Conservation (phyloP, 2,113 vertebrate species). For the Otocyon megalotis region DNA sequence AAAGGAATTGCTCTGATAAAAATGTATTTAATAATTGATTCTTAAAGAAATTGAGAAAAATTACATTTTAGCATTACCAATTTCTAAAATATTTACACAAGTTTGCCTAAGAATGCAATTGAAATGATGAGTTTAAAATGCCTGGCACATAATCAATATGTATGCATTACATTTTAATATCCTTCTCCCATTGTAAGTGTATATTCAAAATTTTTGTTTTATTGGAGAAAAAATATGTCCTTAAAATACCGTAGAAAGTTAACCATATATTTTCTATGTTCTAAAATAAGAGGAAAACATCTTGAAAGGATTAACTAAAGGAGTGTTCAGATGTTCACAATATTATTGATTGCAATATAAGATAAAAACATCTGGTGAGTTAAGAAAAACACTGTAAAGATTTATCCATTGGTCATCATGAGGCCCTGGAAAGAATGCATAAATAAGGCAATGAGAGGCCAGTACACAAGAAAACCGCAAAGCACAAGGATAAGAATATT, state of each 20-base stretch:
- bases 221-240: not conserved
- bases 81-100: conserved; percentile 12
- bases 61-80: not conserved
- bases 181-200: not conserved
- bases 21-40: not conserved
- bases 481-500: not conserved
- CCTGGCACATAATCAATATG: not conserved
- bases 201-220: not conserved
- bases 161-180: not conserved
- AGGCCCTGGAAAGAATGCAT: not conserved
- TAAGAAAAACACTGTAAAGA: not conserved
- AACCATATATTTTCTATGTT: not conserved
- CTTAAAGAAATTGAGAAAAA: not conserved
- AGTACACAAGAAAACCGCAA: not conserved
- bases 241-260: not conserved
- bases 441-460: not conserved
- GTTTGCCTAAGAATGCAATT: not conserved
- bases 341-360: not conserved
- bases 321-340: not conserved
- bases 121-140: not conserved
- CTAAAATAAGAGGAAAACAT: not conserved
- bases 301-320: not conserved
- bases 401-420: not conserved
- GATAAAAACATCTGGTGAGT: not conserved
- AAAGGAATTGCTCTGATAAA: not conserved